Evolutionary conservation across 30 jellyfish, hydroid and myxozoan genomes (phyloP).

Genomic region (Mastigias papua): DNA sequence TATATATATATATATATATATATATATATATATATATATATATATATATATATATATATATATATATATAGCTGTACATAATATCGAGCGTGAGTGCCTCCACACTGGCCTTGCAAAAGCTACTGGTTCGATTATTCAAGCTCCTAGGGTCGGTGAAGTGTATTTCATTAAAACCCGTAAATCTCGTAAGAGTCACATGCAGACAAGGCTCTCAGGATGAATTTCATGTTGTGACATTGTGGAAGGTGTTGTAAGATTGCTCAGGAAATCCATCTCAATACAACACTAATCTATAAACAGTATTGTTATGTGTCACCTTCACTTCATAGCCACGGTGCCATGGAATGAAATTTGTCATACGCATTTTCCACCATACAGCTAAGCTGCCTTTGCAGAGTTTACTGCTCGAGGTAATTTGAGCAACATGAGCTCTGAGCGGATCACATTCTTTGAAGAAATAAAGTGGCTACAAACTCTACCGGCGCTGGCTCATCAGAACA

Average conservation of each 20-base stretch:
- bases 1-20: too few relatives aligned
- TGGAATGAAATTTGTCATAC: not conserved
- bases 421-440: not conserved
- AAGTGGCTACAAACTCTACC: not conserved
- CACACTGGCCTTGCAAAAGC: too few relatives aligned
- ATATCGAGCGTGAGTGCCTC: too few relatives aligned
- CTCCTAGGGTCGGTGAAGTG: too few relatives aligned
- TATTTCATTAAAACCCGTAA: too few relatives aligned
- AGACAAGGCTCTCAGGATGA: not conserved
- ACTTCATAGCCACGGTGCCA: not conserved
- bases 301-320: not conserved
- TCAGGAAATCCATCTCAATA: not conserved
- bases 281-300: not conserved
- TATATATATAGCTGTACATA: too few relatives aligned
- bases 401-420: too few relatives aligned
- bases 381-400: too few relatives aligned
- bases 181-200: too few relatives aligned
- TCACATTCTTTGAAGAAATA: not conserved
- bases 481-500: not conserved
- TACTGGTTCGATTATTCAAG: too few relatives aligned
- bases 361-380: not conserved
- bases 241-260: not conserved
- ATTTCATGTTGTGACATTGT: not conserved
- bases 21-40: too few relatives aligned
- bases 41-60: too few relatives aligned